These are phyloP conservation scores for Orientallactaga sibirica DNA, from an alignment of 2,797 vertebrate genomes.

Conservation along the genomic window DNA sequence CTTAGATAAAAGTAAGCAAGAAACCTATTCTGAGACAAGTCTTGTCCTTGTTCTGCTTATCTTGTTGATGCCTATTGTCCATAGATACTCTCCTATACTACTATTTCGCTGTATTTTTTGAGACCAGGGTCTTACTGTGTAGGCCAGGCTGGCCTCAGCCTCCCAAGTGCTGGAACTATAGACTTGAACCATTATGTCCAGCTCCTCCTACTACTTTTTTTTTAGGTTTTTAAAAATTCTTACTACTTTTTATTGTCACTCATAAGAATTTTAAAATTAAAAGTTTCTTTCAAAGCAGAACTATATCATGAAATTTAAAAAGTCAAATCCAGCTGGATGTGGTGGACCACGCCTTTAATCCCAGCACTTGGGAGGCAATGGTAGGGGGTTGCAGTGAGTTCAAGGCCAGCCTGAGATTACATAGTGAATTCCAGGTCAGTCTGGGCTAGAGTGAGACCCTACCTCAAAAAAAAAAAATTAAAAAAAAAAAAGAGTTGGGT, in stretches of 20 bases:
- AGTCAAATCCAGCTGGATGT: background rate
- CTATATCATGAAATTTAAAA: background rate
- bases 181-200: background rate
- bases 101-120: background rate
- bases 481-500: too few species aligned
- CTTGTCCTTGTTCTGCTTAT: background rate
- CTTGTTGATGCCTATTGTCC: background rate
- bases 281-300: background rate
- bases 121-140: background rate
- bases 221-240: too few species aligned
- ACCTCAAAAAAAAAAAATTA: too few species aligned
- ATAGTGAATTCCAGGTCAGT: too few species aligned
- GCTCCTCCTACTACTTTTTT: background rate
- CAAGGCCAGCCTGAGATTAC: too few species aligned
- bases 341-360: too few species aligned
- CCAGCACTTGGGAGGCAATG: too few species aligned
- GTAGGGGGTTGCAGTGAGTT: too few species aligned
- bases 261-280: constrained; percentile 23
- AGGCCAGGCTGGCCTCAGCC: background rate
- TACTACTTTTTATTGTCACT: background rate
- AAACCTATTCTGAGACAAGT: background rate
- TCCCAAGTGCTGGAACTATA: background rate
- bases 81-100: background rate
- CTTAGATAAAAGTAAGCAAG: background rate
- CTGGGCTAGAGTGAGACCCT: too few species aligned